Percentiles rank a stretch among this genome's conserved stretches.
These are phyloP conservation scores for Callimorpha dominula DNA, from an alignment of 2,888 invertebrate species.

Conservation along the genomic window DNA sequence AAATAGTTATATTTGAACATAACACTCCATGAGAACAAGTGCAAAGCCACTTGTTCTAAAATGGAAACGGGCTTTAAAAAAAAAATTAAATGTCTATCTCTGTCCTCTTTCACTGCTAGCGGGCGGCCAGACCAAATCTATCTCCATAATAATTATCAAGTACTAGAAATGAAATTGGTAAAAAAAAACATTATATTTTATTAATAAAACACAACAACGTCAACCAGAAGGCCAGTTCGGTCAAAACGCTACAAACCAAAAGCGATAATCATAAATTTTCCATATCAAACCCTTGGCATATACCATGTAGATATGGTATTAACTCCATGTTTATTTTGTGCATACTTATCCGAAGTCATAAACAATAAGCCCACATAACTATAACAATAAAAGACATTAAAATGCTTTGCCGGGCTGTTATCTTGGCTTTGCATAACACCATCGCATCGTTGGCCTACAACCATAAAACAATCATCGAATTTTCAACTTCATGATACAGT, in stretches of 20 bases:
- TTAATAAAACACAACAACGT: no score
- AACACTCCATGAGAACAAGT: no score
- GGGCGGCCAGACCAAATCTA: no score
- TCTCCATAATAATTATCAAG: no score
- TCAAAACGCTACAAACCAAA: neutral
- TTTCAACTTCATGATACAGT: slow-evolving; percentile 3
- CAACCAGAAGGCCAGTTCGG: neutral
- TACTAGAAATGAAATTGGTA: no score
- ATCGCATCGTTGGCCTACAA: slow-evolving; percentile 37
- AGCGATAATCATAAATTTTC: slow-evolving; percentile 7
- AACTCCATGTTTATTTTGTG: slow-evolving; percentile 18
- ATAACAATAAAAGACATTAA: slow-evolving; percentile 48
- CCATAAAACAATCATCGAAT: slow-evolving; percentile 8
- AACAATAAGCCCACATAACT: slow-evolving; percentile 39
- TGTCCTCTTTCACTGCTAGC: no score
- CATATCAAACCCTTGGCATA: slow-evolving; percentile 10
- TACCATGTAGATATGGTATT: slow-evolving; percentile 10
- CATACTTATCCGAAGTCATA: slow-evolving; percentile 30
- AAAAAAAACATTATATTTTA: no score
- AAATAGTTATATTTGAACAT: no score
- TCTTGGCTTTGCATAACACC: slow-evolving; percentile 48
- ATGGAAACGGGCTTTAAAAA: no score
- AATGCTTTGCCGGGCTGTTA: slow-evolving; percentile 43
- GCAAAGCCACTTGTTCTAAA: no score
- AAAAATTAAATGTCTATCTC: no score